A percentile compares a stretch with the other conserved stretches of the same genome.
These are phyloP conservation scores for Cosmia trapezina DNA, from an alignment of 2,888 invertebrate genomes.

Conservation along the genomic window DNA sequence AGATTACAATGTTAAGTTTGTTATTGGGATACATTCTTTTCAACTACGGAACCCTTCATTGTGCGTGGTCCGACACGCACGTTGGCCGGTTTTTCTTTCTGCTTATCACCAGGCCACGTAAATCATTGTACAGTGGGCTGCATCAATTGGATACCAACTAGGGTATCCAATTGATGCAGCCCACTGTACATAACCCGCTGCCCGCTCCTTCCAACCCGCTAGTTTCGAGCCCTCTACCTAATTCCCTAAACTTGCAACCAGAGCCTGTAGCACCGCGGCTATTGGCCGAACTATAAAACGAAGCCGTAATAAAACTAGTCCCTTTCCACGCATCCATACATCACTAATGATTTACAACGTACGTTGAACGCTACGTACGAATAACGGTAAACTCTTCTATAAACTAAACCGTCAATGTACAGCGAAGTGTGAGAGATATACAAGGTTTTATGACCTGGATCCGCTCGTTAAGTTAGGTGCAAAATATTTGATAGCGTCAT, in stretches of 20 bases:
- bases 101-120: neutral
- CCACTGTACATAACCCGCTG: no score
- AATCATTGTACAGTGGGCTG: no score
- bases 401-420: slow-evolving; percentile 47
- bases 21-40: no score
- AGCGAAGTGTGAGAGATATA: slow-evolving; percentile 48
- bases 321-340: slow-evolving; percentile 85
- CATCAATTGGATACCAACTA: no score
- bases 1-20: no score
- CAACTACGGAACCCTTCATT: no score
- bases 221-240: slow-evolving; percentile 69
- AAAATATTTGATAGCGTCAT: slow-evolving; percentile 85
- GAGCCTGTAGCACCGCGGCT: slow-evolving; percentile 76
- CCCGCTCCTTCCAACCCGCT: slow-evolving; percentile 48
- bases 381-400: neutral
- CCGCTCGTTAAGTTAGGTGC: slow-evolving; percentile 75
- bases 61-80: no score
- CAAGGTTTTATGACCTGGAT: slow-evolving; percentile 65
- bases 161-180: no score
- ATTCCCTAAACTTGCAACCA: slow-evolving; percentile 85
- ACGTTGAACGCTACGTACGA: slow-evolving; percentile 67
- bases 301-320: slow-evolving; percentile 82
- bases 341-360: slow-evolving; percentile 82
- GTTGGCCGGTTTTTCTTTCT: neutral
- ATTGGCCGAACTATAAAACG: slow-evolving; percentile 86